phyloP scores from a whole-genome alignment of 1,140 invertebrate species.

The Drosophila ironensis region DNA sequence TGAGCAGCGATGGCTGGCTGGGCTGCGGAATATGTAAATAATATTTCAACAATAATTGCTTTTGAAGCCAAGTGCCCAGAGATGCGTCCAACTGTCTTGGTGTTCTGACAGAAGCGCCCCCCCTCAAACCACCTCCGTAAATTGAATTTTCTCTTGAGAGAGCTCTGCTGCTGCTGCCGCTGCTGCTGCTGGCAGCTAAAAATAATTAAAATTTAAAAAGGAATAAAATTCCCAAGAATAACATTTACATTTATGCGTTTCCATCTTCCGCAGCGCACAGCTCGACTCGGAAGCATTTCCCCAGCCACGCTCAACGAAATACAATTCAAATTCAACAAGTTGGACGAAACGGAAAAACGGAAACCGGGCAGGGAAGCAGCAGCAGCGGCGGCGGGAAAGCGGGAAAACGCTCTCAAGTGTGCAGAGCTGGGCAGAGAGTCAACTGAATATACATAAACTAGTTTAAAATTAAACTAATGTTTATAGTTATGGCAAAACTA shows the following conservation, averaged over 20 bases:
- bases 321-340: constrained; percentile 70
- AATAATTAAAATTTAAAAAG: constrained; percentile 72
- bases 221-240: constrained; percentile 72
- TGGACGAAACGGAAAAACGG: constrained; percentile 7
- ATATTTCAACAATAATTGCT: constrained; percentile 73
- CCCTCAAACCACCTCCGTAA: constrained; percentile 6
- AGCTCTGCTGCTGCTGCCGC: constrained; percentile 3
- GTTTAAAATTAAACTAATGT: constrained; percentile 72
- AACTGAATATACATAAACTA: constrained; percentile 50
- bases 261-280: constrained; percentile 14
- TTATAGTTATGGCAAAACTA: constrained; percentile 63
- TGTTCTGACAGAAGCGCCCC: background rate
- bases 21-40: constrained; percentile 58
- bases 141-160: constrained; percentile 50
- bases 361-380: constrained; percentile 1
- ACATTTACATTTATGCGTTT: constrained; percentile 71
- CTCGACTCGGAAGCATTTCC: too few relatives aligned
- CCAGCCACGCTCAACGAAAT: constrained; percentile 23
- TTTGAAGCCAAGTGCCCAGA: constrained; percentile 54
- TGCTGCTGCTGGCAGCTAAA: constrained; percentile 48
- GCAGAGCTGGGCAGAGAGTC: constrained; percentile 35
- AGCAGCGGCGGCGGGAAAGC: constrained; percentile 31
- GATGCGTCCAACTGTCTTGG: constrained; percentile 33
- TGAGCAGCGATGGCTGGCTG: constrained; percentile 16
- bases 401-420: constrained; percentile 39